Evolutionary conservation across 1,140 invertebrate genomes (phyloP).

Genomic region (Papilio glaucus): DNA sequence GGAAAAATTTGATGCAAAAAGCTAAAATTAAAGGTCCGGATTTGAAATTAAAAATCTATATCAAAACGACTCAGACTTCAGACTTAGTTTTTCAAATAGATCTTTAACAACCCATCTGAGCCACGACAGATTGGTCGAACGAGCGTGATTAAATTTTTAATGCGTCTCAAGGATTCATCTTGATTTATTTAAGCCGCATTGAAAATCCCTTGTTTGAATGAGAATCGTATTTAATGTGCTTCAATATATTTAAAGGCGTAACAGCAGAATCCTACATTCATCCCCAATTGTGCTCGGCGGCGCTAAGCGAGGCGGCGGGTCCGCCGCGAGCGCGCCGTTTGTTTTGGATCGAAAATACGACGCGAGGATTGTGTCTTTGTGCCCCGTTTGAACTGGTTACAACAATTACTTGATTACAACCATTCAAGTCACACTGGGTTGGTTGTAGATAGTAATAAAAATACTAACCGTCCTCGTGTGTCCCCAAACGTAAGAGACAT

Average conservation of each 20-base stretch:
- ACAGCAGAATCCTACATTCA: conserved; percentile 20
- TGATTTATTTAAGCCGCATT: conserved; percentile 14
- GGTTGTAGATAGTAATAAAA: no score
- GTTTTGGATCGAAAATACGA: conserved; percentile 68
- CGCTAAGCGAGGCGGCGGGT: conserved; percentile 41
- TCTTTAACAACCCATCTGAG: neutral
- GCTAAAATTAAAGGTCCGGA: no score
- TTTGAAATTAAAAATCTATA: no score
- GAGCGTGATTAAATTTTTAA: neutral
- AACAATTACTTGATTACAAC: neutral
- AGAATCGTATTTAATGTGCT: conserved; percentile 16
- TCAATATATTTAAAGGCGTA: conserved; percentile 15
- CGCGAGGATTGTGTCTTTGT: conserved; percentile 57
- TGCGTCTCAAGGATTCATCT: neutral
- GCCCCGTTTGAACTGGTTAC: conserved; percentile 42
- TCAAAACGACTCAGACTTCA: neutral
- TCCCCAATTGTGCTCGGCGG: conserved; percentile 5
- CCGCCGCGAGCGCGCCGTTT: conserved; percentile 56
- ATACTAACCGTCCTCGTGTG: no score
- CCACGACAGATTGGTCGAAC: neutral
- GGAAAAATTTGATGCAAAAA: no score
- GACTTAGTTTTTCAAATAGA: neutral
- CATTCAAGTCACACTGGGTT: no score
- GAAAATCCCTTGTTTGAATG: conserved; percentile 15
- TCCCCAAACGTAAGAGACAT: no score